Conservation (phyloP, 64 coral and sea anemone species). For the Actinia tenebrosa region DNA sequence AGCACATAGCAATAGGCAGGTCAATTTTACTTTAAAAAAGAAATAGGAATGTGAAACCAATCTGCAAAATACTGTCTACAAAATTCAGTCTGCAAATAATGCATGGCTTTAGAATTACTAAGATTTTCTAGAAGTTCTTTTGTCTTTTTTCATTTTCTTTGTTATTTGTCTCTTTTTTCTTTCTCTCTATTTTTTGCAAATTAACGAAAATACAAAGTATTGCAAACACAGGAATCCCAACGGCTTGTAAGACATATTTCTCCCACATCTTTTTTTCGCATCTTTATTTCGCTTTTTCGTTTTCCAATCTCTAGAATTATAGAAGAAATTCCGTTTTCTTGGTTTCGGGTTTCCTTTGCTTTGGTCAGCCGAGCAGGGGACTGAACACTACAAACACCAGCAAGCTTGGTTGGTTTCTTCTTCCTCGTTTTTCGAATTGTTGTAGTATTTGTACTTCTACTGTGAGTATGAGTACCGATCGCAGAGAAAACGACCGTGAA, state of each 20-base stretch:
- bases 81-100: no score
- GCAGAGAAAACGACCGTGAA: background rate
- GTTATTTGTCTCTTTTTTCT: no score
- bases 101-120: no score
- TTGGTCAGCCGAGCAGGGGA: background rate
- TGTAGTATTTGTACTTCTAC: conserved; percentile 1
- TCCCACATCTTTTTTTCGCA: background rate
- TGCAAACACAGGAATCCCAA: background rate
- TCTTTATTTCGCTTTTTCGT: background rate
- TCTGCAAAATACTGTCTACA: no score
- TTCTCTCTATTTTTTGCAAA: background rate
- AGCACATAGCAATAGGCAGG: no score
- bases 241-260: background rate
- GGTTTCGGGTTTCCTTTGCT: background rate
- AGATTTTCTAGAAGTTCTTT: no score
- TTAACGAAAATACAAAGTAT: background rate
- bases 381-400: background rate
- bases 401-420: background rate
- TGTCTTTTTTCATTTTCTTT: no score
- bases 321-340: background rate
- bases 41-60: no score
- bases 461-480: background rate
- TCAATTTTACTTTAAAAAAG: no score
- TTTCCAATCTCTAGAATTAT: background rate
- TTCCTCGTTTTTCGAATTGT: background rate